Evolutionary conservation across 1,140 invertebrate species (phyloP).

Genomic region (Meloidogyne exigua): DNA sequence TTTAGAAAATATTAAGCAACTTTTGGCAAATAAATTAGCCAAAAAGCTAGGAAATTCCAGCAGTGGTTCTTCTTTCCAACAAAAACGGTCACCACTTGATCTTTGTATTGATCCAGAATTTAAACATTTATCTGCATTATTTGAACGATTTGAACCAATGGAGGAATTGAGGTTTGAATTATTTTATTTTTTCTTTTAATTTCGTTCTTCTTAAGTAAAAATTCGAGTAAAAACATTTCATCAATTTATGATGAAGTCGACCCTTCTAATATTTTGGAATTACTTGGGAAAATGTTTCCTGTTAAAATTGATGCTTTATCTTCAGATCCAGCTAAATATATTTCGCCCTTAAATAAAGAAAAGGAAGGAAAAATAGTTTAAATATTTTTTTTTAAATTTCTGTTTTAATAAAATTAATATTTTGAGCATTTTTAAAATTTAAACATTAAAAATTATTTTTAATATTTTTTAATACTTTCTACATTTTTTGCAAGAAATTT

Average conservation of each 20-base stretch:
- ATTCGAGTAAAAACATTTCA: conserved; percentile 22
- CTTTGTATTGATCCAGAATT: conserved; percentile 60
- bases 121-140: conserved; percentile 46
- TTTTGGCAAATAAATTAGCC: conserved; percentile 42
- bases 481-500: too few relatives aligned
- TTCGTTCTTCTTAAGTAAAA: neutral
- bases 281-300: conserved; percentile 58
- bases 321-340: conserved; percentile 32
- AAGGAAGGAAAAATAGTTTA: neutral
- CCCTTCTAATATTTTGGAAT: conserved; percentile 46
- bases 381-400: neutral
- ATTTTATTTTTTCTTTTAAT: neutral
- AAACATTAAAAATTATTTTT: too few relatives aligned
- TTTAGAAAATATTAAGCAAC: conserved; percentile 33
- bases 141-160: conserved; percentile 43
- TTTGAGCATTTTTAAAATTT: too few relatives aligned
- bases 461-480: too few relatives aligned
- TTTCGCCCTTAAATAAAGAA: neutral
- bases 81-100: conserved; percentile 45
- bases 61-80: neutral
- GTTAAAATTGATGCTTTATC: conserved; percentile 53
- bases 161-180: neutral
- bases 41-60: conserved; percentile 29
- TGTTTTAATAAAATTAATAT: neutral
- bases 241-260: conserved; percentile 60